Percentiles rank a stretch among this genome's conserved stretches.
phyloP scores from a whole-genome alignment of 2,888 invertebrate genomes.

The Tinea trinotella region DNA sequence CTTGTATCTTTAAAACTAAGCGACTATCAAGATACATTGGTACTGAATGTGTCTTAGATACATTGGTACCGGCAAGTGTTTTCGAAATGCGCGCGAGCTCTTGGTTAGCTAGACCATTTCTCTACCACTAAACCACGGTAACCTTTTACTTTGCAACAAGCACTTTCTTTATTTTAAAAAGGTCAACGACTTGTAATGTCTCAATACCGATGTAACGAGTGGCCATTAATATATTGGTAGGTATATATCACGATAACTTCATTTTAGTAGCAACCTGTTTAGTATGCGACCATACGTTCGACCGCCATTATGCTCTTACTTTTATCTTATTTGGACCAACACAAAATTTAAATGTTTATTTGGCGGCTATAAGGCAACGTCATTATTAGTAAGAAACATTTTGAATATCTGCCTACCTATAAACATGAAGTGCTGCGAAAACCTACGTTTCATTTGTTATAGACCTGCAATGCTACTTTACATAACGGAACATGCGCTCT shows the following conservation, averaged over 20 bases:
- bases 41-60: too few relatives aligned
- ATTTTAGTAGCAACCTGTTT: constrained; percentile 72
- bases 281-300: constrained; percentile 67
- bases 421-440: too few relatives aligned
- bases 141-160: too few relatives aligned
- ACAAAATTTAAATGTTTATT: background rate
- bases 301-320: constrained; percentile 67
- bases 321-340: constrained; percentile 60
- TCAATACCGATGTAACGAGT: constrained; percentile 71
- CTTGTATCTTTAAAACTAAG: too few relatives aligned
- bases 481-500: background rate
- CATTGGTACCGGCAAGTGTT: too few relatives aligned
- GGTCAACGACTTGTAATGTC: constrained; percentile 39
- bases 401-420: too few relatives aligned
- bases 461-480: background rate
- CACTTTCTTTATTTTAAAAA: background rate
- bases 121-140: too few relatives aligned
- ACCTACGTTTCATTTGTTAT: too few relatives aligned
- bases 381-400: background rate
- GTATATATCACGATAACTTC: constrained; percentile 67
- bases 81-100: too few relatives aligned
- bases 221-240: constrained; percentile 63
- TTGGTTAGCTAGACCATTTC: too few relatives aligned
- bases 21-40: too few relatives aligned
- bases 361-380: background rate